These are phyloP conservation scores for Smutsia temminckii DNA, from an alignment of 2,797 vertebrate genomes.

Conservation along the genomic window DNA sequence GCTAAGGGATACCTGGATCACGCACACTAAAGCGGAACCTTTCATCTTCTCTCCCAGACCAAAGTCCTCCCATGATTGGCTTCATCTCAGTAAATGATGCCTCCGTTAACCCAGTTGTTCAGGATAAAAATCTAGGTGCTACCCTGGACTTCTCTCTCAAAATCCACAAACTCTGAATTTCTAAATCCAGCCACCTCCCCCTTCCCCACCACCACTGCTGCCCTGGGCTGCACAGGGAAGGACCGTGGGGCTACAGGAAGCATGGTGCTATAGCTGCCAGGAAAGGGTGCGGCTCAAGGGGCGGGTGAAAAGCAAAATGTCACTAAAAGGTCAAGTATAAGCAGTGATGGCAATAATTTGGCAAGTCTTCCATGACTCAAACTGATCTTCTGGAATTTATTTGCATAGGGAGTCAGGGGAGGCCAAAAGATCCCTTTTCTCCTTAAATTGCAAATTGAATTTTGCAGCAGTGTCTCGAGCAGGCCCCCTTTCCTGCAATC, in stretches of 20 bases:
- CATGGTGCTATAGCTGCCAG: background rate
- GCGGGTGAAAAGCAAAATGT: slow-evolving; percentile 15
- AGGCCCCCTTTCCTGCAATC: background rate
- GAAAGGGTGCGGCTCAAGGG: background rate
- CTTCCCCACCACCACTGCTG: background rate
- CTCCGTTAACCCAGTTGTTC: background rate
- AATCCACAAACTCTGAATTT: background rate
- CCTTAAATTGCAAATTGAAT: background rate
- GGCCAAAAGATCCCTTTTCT: background rate
- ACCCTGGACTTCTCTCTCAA: background rate
- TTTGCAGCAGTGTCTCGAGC: background rate
- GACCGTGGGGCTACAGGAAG: background rate
- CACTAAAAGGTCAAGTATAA: background rate
- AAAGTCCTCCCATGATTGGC: background rate
- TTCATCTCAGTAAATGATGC: background rate
- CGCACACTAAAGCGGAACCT: background rate
- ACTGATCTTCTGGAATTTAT: background rate
- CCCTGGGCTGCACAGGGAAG: background rate
- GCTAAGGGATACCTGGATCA: too few relatives aligned
- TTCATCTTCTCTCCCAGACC: background rate
- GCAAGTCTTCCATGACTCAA: slow-evolving; percentile 47
- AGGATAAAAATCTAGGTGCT: background rate
- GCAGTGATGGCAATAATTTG: background rate
- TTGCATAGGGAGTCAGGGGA: background rate
- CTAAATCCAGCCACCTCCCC: background rate